Evolutionary conservation across 2,888 invertebrate species (phyloP).

Genomic region (Cephus pulcher): DNA sequence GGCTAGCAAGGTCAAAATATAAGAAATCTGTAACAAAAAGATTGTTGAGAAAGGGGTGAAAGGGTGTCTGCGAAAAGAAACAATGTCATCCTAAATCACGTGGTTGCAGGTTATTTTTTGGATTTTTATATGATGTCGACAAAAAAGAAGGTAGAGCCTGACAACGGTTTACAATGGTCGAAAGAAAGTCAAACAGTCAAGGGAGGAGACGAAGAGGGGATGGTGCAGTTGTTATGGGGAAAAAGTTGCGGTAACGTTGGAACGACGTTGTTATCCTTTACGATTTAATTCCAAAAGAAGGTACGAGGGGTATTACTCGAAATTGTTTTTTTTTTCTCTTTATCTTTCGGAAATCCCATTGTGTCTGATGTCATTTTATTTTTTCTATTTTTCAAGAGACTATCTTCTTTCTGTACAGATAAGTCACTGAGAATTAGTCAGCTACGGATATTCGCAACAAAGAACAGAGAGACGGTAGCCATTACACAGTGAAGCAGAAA

Average conservation of each 20-base stretch:
- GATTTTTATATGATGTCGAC: neutral
- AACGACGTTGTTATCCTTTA: neutral
- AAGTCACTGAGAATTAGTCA: neutral
- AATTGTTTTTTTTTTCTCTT: neutral
- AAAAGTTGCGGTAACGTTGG: neutral
- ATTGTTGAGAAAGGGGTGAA: neutral
- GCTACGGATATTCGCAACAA: neutral
- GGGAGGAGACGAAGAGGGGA: neutral
- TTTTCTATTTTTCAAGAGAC: too few relatives aligned
- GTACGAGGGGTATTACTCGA: neutral
- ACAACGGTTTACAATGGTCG: neutral
- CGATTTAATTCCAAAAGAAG: neutral
- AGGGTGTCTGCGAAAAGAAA: neutral
- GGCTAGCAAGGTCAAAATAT: neutral
- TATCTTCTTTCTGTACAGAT: too few relatives aligned
- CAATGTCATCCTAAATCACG: neutral
- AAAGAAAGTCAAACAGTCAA: neutral
- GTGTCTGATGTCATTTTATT: too few relatives aligned
- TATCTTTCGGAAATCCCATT: too few relatives aligned
- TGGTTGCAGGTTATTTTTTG: neutral
- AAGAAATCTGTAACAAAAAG: neutral
- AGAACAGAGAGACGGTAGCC: neutral
- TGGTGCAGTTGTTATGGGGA: neutral
- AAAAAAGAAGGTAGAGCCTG: neutral
- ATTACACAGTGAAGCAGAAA: neutral